phyloP scores from a whole-genome alignment of 2,888 invertebrate genomes.

The Volucella zonaria region DNA sequence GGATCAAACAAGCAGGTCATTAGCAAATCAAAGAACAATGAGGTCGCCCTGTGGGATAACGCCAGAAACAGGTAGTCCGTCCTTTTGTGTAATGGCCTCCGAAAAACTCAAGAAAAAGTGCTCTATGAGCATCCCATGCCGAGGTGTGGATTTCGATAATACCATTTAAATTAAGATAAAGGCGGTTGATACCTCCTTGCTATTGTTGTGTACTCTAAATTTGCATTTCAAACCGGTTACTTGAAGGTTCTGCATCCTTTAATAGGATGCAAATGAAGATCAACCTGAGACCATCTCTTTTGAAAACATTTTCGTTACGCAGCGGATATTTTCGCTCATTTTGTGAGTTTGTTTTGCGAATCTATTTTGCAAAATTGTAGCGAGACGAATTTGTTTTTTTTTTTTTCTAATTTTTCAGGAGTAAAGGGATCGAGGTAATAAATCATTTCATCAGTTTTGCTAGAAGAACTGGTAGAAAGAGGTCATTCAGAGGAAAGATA shows the following conservation, averaged over 20 bases:
- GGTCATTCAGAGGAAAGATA: neutral
- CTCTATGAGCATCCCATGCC: constrained; percentile 29
- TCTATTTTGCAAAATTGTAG: constrained; percentile 60
- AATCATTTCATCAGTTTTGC: constrained; percentile 16
- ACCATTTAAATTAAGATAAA: constrained; percentile 65
- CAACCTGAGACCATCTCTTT: constrained; percentile 32
- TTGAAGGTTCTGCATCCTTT: constrained; percentile 56
- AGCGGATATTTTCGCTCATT: constrained; percentile 37
- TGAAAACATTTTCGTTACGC: constrained; percentile 60
- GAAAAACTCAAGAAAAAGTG: neutral
- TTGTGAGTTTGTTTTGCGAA: constrained; percentile 58
- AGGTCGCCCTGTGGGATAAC: constrained; percentile 56
- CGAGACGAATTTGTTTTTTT: constrained; percentile 51
- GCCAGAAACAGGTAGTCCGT: constrained; percentile 44
- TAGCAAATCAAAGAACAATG: constrained; percentile 60
- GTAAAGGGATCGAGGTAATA: constrained; percentile 38
- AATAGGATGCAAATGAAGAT: constrained; percentile 51
- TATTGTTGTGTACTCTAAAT: constrained; percentile 41
- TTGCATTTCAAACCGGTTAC: constrained; percentile 35
- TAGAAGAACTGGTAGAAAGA: neutral
- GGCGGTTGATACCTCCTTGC: constrained; percentile 58
- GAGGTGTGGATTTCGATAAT: constrained; percentile 68
- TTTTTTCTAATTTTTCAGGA: constrained; percentile 8
- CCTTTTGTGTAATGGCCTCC: neutral
- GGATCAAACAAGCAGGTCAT: constrained; percentile 53